phyloP scores from a whole-genome alignment of 2,113 vertebrate genomes.

The Chamaea fasciata region DNA sequence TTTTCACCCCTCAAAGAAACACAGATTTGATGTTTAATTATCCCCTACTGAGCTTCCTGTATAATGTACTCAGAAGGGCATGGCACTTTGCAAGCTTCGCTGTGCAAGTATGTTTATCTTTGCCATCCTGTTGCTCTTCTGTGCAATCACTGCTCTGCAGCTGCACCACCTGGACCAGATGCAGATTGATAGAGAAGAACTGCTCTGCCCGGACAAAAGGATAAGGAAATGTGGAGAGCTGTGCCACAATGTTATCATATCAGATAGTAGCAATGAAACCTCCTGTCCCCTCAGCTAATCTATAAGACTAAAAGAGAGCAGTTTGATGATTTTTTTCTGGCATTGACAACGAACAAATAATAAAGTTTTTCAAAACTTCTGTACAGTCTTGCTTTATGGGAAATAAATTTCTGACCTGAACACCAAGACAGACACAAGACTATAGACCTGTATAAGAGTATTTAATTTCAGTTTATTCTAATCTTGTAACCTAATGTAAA shows the following conservation, averaged over 20 bases:
- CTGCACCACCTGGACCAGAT: neutral
- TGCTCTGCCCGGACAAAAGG: neutral
- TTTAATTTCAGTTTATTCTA: neutral
- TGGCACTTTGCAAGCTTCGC: neutral
- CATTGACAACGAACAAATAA: neutral
- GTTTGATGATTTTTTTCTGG: neutral
- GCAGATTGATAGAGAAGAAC: neutral
- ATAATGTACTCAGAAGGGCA: neutral
- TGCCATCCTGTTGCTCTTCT: neutral
- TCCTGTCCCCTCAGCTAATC: neutral
- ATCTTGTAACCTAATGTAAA: neutral
- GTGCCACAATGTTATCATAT: neutral
- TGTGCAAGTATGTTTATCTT: neutral
- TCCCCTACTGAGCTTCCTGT: neutral
- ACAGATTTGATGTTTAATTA: constrained; percentile 9
- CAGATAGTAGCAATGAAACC: neutral
- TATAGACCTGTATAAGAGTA: neutral
- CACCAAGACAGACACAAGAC: neutral
- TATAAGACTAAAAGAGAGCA: neutral
- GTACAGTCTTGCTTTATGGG: neutral
- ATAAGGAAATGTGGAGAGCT: neutral
- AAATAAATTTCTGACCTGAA: neutral
- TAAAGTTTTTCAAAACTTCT: neutral
- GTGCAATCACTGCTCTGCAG: neutral
- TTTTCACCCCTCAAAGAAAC: constrained; percentile 3